Percentiles rank a stretch among this genome's conserved stretches.
Conservation (phyloP, 1,140 invertebrate species). For the Drosophila nigromelanica region DNA sequence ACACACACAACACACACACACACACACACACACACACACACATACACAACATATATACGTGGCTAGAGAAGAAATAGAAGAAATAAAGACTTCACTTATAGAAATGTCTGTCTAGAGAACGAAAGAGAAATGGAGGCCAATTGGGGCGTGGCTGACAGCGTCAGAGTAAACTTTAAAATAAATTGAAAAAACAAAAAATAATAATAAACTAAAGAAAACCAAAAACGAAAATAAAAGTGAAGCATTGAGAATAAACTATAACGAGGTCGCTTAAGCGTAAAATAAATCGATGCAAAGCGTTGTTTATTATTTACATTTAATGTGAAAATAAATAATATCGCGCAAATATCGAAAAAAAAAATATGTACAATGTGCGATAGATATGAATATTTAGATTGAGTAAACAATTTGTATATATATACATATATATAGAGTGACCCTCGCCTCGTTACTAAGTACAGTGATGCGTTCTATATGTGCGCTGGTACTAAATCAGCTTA, state of each 20-base stretch:
- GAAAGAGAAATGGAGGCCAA: constrained; percentile 34
- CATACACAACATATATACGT: constrained; percentile 31
- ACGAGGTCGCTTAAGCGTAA: constrained; percentile 54
- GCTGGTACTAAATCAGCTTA: constrained; percentile 56
- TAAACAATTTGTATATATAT: constrained; percentile 4
- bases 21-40: constrained; percentile 32
- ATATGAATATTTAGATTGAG: not conserved
- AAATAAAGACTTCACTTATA: constrained; percentile 49
- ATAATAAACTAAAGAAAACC: constrained; percentile 24
- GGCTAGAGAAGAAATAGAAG: constrained; percentile 39
- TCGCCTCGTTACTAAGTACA: constrained; percentile 13
- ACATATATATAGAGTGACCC: constrained; percentile 14
- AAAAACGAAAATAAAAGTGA: constrained; percentile 29
- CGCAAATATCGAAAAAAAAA: constrained; percentile 5
- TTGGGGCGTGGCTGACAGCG: constrained; percentile 50
- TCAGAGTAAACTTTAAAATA: constrained; percentile 48
- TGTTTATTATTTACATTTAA: constrained; percentile 50
- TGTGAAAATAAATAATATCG: constrained; percentile 19
- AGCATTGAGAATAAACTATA: constrained; percentile 33
- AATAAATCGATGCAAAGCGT: constrained; percentile 29
- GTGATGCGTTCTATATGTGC: constrained; percentile 41
- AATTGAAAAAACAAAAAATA: constrained; percentile 42
- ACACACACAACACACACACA: constrained; percentile 36
- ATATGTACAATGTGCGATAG: constrained; percentile 28
- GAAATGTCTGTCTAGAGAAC: constrained; percentile 8